Base-by-base conservation (phyloP, 2,888 invertebrate species). In the Willowsia nigromaculata region DNA sequence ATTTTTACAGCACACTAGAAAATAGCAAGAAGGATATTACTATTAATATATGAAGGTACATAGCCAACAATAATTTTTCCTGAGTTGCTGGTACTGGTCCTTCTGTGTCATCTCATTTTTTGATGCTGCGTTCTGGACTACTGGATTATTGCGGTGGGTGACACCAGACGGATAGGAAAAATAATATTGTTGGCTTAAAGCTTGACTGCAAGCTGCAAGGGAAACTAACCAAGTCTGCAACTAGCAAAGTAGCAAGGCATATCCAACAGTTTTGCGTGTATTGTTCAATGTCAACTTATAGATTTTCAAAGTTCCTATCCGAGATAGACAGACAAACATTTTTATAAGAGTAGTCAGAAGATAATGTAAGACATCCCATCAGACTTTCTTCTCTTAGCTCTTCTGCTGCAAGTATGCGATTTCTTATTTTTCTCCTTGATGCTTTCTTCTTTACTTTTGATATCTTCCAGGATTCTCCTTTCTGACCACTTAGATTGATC, bases 401-500 rank as follows among this genome's bases (percentile, higher is more conserved):
- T 15, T 47, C 9, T 43, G 25, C 13, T 22, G 27, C 40, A 74
- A 43, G 22, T 74, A 74, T 43, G 74, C 65, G 33, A 62, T 62
- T 62, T 62, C 37, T 37, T 37, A 53, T 53, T 59, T 59, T 47
- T 59, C n/a, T 59, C 22, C 13, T 22, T 2, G 22, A 15, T 15
- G 2, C 15, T 65, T 3, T 33, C 65, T 68, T 68, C 68, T 68
- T 30, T 47, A 74, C 47, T 43, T 74, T 50, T 59, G 33, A 18
- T 80, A 37, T 80, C 56, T 80, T 59, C 27, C 22, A 11, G 15
- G 56, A 62, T 62, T 81, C 59, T 37, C 13, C 6, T 47, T 76
- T 50, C 18, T 25, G 68, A 30, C 65, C 83, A 50, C 33, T 68
- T 84, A 71, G 84, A 84, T 84, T 84, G 84, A 84, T 84, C 74